Evolutionary conservation across 2,888 invertebrate genomes (phyloP), one percentile per base, ranked within the genome.

Genomic region (Leptinotarsa rubiginosa): DNA sequence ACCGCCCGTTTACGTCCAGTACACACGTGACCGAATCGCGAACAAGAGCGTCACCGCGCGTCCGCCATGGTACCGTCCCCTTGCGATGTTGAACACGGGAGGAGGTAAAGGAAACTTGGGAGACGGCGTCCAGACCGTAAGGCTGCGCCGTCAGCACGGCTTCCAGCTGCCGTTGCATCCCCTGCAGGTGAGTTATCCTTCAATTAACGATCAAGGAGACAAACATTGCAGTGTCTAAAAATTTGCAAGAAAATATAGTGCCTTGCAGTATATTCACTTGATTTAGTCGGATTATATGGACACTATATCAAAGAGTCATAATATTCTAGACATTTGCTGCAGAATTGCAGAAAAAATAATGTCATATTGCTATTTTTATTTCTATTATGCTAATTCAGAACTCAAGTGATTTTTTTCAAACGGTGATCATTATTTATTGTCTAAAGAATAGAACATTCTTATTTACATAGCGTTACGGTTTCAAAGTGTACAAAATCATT

Each of bases 81-180:
- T 78, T 79, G 82, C 80, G 75, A 84, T 84, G 85, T 75, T 84
- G 77, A 81, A 79, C 79, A 78, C 79, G 78, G 81, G 76, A 82
- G 84, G 83, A 78, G 79, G 75, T 75, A 70, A 70, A 70, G 70
- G 70, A 64, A 67, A 68, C 68, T 70, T 41, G 68, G 75, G 83
- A 72, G 87, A 85, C 82, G 79, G 76, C 70, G 69, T 87, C 70
- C 65, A 74, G 86, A 83, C 84, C 84, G 84, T 87, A 86, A 88
- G 87, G 81, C 89, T 89, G 88, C 90, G 96, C 81, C 93, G 96
- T 82, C 89, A 93, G 83, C 92, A 96, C 90, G 96, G 97, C 75
- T 88, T 96, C 76, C 95, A 96, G 88, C 88, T 93, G 84, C 95
- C 97, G 70, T 88, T 97, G 84, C 95, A 97, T 89, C 95, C 94